phyloP scores from a whole-genome alignment of 2,797 vertebrate genomes.

The Acrossocheilus fasciatus region DNA sequence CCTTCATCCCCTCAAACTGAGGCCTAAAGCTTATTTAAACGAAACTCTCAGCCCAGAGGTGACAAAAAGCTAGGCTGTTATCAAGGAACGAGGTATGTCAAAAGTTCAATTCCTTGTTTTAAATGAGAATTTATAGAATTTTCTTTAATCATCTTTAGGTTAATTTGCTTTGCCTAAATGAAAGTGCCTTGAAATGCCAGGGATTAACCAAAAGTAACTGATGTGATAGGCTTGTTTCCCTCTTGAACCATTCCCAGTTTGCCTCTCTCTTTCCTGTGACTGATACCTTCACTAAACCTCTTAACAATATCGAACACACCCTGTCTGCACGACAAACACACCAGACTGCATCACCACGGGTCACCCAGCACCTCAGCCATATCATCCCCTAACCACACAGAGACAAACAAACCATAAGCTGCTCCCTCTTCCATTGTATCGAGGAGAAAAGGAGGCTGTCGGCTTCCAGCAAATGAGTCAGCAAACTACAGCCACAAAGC shows the following conservation, averaged over 20 bases:
- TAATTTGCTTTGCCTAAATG: background rate
- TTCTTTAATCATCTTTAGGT: conserved; percentile 7
- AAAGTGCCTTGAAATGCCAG: conserved; percentile 60
- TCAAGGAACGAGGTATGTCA: conserved; percentile 24
- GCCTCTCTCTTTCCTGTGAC: conserved; percentile 56
- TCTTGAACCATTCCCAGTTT: conserved; percentile 70
- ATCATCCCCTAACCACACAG: conserved; percentile 53
- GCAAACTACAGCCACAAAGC: conserved; percentile 8
- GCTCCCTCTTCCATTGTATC: conserved; percentile 27
- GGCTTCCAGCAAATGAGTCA: conserved; percentile 19
- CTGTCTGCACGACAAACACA: conserved; percentile 24
- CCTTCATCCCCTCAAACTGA: conserved; percentile 39
- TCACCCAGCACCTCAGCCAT: conserved; percentile 50
- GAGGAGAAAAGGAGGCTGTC: conserved; percentile 19
- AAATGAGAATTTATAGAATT: conserved; percentile 6
- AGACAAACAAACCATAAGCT: conserved; percentile 58
- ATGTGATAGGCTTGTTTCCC: conserved; percentile 61
- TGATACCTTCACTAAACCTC: conserved; percentile 44
- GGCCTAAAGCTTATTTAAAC: conserved; percentile 59
- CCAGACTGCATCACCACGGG: conserved; percentile 45
- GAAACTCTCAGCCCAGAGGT: conserved; percentile 37
- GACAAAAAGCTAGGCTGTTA: conserved; percentile 18
- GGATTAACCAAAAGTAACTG: conserved; percentile 76
- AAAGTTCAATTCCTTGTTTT: conserved; percentile 24
- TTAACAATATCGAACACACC: conserved; percentile 26